These are phyloP conservation scores for Lagorchestes hirsutus DNA, from an alignment of 2,797 vertebrate genomes.

Conservation along the genomic window DNA sequence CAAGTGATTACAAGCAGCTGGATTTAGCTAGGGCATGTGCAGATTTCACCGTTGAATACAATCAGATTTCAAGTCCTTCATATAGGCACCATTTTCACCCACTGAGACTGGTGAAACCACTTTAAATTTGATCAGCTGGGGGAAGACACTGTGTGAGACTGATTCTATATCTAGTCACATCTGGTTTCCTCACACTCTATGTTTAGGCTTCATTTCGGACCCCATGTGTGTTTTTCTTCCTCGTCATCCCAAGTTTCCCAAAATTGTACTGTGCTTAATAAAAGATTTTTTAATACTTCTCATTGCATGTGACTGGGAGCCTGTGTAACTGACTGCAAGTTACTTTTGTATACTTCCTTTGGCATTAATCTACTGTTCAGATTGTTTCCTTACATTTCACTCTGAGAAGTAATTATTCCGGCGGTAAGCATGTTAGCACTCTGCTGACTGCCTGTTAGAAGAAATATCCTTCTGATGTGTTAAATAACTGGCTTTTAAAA, in stretches of 20 bases:
- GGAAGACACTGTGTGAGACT: neutral
- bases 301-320: neutral
- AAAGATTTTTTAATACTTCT: slow-evolving; percentile 23
- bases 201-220: neutral
- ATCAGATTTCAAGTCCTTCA: neutral
- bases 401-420: slow-evolving; percentile 65
- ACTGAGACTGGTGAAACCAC: neutral
- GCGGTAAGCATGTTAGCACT: neutral
- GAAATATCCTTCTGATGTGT: slow-evolving; percentile 10
- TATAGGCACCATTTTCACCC: neutral
- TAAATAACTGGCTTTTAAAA: slow-evolving; percentile 43
- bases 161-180: neutral
- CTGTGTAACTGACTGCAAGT: neutral
- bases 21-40: neutral
- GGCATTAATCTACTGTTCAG: slow-evolving; percentile 34
- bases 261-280: neutral
- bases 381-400: slow-evolving; percentile 54
- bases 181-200: neutral
- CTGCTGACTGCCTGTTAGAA: neutral
- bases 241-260: slow-evolving; percentile 35
- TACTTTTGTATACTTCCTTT: slow-evolving; percentile 57
- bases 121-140: neutral
- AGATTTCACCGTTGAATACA: neutral
- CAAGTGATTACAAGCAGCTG: neutral
- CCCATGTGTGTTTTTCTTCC: neutral